Evolutionary conservation across 2,113 vertebrate species (phyloP), one percentile per base, ranked within the genome.

Genomic region (Epinephelus moara): DNA sequence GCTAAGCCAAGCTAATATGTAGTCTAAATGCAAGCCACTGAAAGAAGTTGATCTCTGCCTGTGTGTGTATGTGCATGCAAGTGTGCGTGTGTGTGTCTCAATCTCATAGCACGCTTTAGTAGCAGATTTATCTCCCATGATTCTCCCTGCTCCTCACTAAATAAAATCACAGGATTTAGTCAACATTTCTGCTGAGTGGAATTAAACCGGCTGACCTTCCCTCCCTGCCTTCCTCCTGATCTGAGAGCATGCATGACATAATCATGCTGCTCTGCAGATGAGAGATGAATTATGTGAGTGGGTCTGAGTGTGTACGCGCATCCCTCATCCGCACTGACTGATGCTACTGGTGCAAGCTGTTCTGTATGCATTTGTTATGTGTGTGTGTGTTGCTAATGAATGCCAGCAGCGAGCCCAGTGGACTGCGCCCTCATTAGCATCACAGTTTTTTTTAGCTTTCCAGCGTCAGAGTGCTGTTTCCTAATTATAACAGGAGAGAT

Each of bases 111-210:
- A 19, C 19, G 49, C 63, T 83, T 84, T 30, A 47, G 61, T 47
- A 50, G 78, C 75, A 76, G 81, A 89, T 82, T 75, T 75, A 85
- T 80, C 60, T 70, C 66, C 59, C 40, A 33, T 62, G 75, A 71
- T 66, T 72, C 50, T 50, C 61, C 70, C 60, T 64, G 55, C 42
- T 75, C 15, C 57, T 78, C 53, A 27, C 63, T 85, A 70, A 83
- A 82, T 66, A 68, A 88, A 78, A 85, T 83, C 49, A 75, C 60
- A 67, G 75, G 88, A 91, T 93, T 89, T 88, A 89, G 27, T 77
- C 17, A 79, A 85, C 68, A 76, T 74, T 81, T 90, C 78, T 67
- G 66, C 78, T 64, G 50, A 64, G 62, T 67, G 50, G 81, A 86
- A 70, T 85, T 85, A 88, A 85, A 78, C 82, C 73, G 33, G 0